phyloP scores from a whole-genome alignment of 2,113 vertebrate species.

The Oreochromis spilurus region DNA sequence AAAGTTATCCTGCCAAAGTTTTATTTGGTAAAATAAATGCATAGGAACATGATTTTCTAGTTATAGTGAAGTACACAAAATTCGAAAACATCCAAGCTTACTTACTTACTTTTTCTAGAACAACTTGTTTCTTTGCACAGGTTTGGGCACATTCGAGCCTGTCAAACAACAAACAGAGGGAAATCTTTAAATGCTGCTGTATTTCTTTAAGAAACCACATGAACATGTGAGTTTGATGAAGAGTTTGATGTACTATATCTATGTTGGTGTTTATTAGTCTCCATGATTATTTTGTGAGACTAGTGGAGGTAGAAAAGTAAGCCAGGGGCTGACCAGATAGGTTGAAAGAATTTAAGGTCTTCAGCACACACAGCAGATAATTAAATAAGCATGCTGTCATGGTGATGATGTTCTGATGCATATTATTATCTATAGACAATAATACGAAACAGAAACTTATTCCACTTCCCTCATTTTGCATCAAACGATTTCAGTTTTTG shows the following conservation, averaged over 20 bases:
- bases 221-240: neutral
- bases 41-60: neutral
- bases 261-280: fast-evolving
- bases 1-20: neutral
- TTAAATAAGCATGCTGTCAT: neutral
- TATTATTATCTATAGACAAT: neutral
- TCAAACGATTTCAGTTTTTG: neutral
- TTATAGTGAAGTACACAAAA: neutral
- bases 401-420: neutral
- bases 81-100: neutral
- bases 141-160: neutral
- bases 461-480: neutral
- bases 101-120: neutral
- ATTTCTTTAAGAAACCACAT: neutral
- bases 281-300: neutral
- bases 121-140: neutral
- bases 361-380: neutral
- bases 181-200: neutral
- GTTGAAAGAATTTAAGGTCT: neutral
- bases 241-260: neutral
- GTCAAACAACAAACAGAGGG: neutral
- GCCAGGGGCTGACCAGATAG: neutral
- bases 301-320: neutral
- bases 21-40: neutral
- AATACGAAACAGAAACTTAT: neutral